These are phyloP conservation scores for Diorhabda carinulata DNA, from an alignment of 1,140 invertebrate genomes.

Conservation along the genomic window DNA sequence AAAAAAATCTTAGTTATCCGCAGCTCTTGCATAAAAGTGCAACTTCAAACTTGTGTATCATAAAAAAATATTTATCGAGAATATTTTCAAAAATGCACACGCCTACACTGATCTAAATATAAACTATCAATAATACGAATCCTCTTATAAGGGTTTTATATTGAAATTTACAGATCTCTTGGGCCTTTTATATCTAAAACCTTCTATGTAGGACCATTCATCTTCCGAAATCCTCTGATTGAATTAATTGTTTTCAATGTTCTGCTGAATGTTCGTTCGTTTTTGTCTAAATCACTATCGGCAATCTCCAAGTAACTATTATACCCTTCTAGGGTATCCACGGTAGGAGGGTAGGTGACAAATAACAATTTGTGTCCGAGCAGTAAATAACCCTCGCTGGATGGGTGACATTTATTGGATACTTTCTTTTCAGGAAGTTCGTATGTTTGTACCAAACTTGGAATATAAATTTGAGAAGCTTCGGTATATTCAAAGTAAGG, in stretches of 20 bases:
- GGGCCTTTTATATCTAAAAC: neutral
- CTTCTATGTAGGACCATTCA: neutral
- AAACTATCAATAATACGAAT: no score
- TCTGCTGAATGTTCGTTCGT: neutral
- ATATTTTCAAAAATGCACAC: no score
- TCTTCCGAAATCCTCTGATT: neutral
- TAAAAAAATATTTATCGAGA: no score
- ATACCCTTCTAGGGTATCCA: neutral
- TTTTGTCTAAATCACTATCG: neutral
- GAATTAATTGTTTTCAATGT: neutral
- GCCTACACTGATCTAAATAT: no score
- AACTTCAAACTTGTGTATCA: no score
- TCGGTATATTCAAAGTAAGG: no score
- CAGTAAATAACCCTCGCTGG: neutral
- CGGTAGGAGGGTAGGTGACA: neutral
- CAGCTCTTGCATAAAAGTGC: no score
- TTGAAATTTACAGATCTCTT: no score
- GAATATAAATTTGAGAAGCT: no score
- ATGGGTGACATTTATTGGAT: neutral
- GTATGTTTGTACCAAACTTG: neutral
- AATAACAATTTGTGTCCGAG: constrained; percentile 2
- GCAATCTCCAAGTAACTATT: neutral
- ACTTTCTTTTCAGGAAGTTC: neutral
- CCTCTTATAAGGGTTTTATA: no score
- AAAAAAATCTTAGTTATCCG: no score